Base-by-base conservation (phyloP, 2,113 vertebrate genomes). In the Oceanites oceanicus region DNA sequence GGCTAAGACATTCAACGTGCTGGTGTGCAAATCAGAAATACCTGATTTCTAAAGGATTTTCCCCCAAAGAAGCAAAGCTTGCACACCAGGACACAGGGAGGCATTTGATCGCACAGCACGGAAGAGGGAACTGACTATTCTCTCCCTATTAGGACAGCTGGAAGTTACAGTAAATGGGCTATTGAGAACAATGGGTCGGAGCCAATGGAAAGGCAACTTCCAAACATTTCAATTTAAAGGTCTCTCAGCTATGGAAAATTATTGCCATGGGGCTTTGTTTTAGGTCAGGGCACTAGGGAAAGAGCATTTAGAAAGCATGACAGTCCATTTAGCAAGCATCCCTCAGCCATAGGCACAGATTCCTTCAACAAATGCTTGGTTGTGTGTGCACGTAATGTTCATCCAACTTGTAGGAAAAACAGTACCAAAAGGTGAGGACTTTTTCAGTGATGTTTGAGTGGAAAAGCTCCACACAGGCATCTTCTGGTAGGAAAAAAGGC, bases 181-280 rank as follows among this genome's bases (percentile, higher is more conserved):
- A 94, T 91, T 94, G 94, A 97, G 80, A 94, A 95, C 93, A 95
- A 97, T 75, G 90, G 36, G 62, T 83, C 87, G 87, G 93, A 93
- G 96, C 95, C 92, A 94, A 96, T 88, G 90, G 92, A 94, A 97
- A 95, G 85, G 50, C 90, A 94, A 92, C 92, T 94, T 96, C 90
- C 90, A 94, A 96, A 95, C 62, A 92, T 97, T 93, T 97, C 96
- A 94, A 94, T 97, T 96, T 93, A 96, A 96, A 97, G 92, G 78
- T 96, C 94, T 96, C 94, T 95, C 95, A 96, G 65, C 88, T 96
- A 96, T 91, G 90, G 96, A 96, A 96, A 95, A 96, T 94, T 80
- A 91, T 87, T 96, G 90, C 80, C 49, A 77, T 88, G 86, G 92
- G 91, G 78, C 86, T 96, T 96, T 84, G 88, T 94, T 96, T 96